These are phyloP conservation scores for Mythimna albipuncta DNA, from an alignment of 2,888 invertebrate species.

Conservation along the genomic window DNA sequence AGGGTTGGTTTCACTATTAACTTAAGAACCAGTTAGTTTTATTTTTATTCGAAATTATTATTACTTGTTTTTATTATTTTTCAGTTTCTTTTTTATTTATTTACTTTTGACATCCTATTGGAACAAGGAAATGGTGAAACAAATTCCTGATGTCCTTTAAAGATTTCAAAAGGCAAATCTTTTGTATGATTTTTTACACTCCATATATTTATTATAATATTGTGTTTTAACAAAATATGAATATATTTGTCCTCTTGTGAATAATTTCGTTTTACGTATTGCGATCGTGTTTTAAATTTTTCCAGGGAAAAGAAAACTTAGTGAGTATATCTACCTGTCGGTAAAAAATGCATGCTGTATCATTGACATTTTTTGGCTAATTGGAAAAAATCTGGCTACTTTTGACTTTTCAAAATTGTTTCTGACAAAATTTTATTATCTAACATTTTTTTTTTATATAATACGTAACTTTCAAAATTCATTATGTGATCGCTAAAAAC, in stretches of 20 bases:
- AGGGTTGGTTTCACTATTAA: slow-evolving; percentile 64
- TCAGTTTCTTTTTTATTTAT: neutral
- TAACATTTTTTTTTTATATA: slow-evolving; percentile 48
- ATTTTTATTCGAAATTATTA: neutral
- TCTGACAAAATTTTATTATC: slow-evolving; percentile 47
- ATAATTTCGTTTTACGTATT: slow-evolving; percentile 85
- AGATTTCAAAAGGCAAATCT: slow-evolving; percentile 83
- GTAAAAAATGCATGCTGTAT: slow-evolving; percentile 81
- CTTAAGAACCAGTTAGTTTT: slow-evolving; percentile 14
- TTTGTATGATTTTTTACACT: slow-evolving; percentile 66
- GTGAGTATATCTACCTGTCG: slow-evolving; percentile 84
- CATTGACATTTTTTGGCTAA: slow-evolving; percentile 61
- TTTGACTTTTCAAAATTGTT: slow-evolving; percentile 50
- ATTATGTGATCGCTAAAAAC: slow-evolving; percentile 54
- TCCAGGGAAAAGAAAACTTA: slow-evolving; percentile 90
- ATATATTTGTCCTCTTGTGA: slow-evolving; percentile 74
- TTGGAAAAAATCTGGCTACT: slow-evolving; percentile 46
- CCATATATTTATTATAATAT: slow-evolving; percentile 61
- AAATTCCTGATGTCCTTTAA: slow-evolving; percentile 62
- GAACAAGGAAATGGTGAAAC: slow-evolving; percentile 61
- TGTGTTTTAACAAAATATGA: slow-evolving; percentile 64
- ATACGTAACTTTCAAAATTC: slow-evolving; percentile 54
- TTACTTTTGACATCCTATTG: neutral
- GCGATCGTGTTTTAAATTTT: slow-evolving; percentile 85
- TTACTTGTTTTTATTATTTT: neutral